Evolutionary conservation across 2,888 invertebrate genomes (phyloP), one percentile per base, ranked within the genome.

Genomic region (Caenorhabditis panamensis): DNA sequence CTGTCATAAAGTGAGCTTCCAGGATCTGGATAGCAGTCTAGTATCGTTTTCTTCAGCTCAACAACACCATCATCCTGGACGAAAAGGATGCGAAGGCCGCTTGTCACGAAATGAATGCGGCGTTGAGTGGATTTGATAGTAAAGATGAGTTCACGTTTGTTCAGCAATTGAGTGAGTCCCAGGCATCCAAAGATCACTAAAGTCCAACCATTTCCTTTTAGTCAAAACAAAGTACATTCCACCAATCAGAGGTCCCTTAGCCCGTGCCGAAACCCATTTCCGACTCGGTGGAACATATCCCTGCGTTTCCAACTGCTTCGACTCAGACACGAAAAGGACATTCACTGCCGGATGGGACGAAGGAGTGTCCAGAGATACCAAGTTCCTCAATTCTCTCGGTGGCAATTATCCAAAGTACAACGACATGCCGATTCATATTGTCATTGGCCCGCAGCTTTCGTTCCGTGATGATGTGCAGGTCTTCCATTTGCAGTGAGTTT

Each of bases 1-100:
- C 31, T 64, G 64, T 22, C 64, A 64, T 18, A 53, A 37, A 20
- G 62, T 62, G 47, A 61, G 44, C 16, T 44, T 3, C 13, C 37
- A 20, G 31, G 31, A 31, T 6, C n/a, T n/a, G n/a, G n/a, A n/a
- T n/a, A n/a, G n/a, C n/a, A n/a, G n/a, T n/a, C n/a, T n/a, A n/a
- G n/a, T n/a, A n/a, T n/a, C n/a, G n/a, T n/a, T n/a, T n/a, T n/a
- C n/a, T n/a, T n/a, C n/a, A n/a, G n/a, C n/a, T n/a, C n/a, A n/a
- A n/a, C n/a, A n/a, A n/a, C n/a, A n/a, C n/a, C n/a, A n/a, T n/a
- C n/a, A n/a, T n/a, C n/a, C n/a, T n/a, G n/a, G n/a, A n/a, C n/a
- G n/a, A n/a, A n/a, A n/a, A n/a, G n/a, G n/a, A n/a, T n/a, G 41
- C 59, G 8, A 22, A 13, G 5, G n/a, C 2, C 1, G 41, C 9